These are phyloP conservation scores for Argentina silus DNA, from an alignment of 2,797 vertebrate species.

Conservation along the genomic window DNA sequence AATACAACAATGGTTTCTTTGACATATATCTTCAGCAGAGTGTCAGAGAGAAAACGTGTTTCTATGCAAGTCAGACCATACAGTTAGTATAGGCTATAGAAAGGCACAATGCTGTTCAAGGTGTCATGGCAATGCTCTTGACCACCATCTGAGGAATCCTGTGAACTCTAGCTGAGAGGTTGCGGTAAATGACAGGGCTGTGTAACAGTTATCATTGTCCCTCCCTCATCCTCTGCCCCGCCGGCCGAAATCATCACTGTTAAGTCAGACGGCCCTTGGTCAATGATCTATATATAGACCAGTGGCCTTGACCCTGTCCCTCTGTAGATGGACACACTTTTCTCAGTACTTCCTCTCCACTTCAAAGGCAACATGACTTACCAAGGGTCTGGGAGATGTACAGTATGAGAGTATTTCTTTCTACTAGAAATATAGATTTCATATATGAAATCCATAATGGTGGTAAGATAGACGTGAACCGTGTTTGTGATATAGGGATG, in stretches of 20 bases:
- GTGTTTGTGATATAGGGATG: no score
- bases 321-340: not conserved
- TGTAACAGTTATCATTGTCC: conserved; percentile 1
- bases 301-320: not conserved
- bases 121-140: not conserved
- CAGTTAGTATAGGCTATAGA: not conserved
- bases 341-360: not conserved
- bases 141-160: not conserved
- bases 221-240: not conserved
- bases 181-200: conserved; percentile 1
- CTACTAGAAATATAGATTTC: not conserved
- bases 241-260: conserved; percentile 1
- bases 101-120: not conserved
- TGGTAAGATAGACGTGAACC: no score
- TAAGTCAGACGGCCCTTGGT: not conserved
- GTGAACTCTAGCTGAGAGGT: not conserved
- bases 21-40: not conserved
- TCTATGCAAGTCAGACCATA: not conserved
- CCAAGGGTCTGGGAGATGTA: not conserved
- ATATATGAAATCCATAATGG: no score
- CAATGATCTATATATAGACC: no score
- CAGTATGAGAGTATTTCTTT: not conserved
- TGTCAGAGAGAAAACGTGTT: not conserved
- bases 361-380: not conserved
- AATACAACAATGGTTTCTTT: not conserved